Evolutionary conservation across 1,140 invertebrate species (phyloP), one percentile per base, ranked within the genome.

Genomic region (Drosophila novamexicana): DNA sequence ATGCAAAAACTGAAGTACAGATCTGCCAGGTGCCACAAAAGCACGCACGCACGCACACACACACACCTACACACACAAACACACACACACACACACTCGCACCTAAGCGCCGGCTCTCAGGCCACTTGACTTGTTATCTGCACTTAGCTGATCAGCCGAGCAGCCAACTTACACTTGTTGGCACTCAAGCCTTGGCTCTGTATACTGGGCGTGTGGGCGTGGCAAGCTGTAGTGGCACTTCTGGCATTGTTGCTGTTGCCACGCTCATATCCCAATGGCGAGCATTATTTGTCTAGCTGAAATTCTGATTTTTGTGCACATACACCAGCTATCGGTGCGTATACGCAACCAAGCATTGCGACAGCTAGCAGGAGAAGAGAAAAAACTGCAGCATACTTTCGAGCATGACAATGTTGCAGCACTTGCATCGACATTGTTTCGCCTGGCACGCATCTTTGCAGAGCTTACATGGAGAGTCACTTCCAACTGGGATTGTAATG

Each of bases 101-200:
- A 72, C 67, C 45, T 76, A 34, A 69, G 44, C 74, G 42, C 16
- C 29, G 71, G 64, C 66, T 78, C 68, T 67, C 64, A 66, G 58
- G 62, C 61, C 79, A 83, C 83, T 88, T 86, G 76, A 80, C 72
- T 86, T 79, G 79, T 79, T 86, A 86, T 88, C 79, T 88, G 84
- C 84, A 79, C 84, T 86, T 88, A 79, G 71, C 64, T 75, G 77
- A 84, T 82, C 80, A 82, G 80, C 80, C 56, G 64, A 67, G 63
- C 63, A 67, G 69, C 45, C 76, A 82, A 86, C 82, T 79, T 86
- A 79, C 81, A 85, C 81, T 85, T 85, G 82, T 85, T 85, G 82
- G 79, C 82, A 88, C 82, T 86, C 57, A 64, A 73, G 56, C 56
- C 61, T 32, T 16, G 14, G 34, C 61, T 22, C 53, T 18, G 36